Base-by-base conservation (phyloP, 2,888 invertebrate genomes). In the Taenaris catops region DNA sequence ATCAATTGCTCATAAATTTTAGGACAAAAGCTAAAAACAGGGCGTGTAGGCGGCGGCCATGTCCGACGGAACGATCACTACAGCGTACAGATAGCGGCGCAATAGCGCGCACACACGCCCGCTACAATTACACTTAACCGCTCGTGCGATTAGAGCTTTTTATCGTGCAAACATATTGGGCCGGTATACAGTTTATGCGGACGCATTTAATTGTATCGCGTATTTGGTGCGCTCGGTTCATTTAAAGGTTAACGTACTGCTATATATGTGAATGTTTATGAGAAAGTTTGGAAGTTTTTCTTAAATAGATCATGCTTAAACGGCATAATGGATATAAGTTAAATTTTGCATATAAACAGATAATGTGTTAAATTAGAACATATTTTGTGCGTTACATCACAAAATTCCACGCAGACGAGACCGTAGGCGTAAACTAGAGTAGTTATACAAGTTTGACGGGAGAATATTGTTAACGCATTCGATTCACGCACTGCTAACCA, bases 11-110 rank as follows among this genome's bases (percentile, higher is more conserved):
- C 41, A 41, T 51, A 50, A 54, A 54, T 44, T 47, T 47, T 25
- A 47, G 52, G 45, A 46, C 53, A 46, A 48, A 55, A 52, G 51
- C 49, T 54, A 55, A 49, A 62, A 55, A 60, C 60, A 58, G 56
- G 49, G 42, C 29, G 39, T 20, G 56, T 57, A 64, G 67, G 58
- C 48, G 68, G 59, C 52, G 53, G n/a, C n/a, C n/a, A 25, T 23
- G 34, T 40, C 42, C 19, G 34, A 21, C 42, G 41, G 38, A 38
- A 35, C 39, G 49, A 47, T 40, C 48, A 41, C 32, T 8, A 3
- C 46, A 35, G 38, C 50, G 38, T 16, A 29, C 39, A 12, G 4
- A 5, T 9, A 4, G 12, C 25, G 9, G 9, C 25, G 2, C 25
- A 34, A 25, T n/a, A 20, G 4, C 14, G 8, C 5, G 10, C 9